phyloP scores from a whole-genome alignment of 2,113 vertebrate species.

The Nothocercus nigrocapillus region DNA sequence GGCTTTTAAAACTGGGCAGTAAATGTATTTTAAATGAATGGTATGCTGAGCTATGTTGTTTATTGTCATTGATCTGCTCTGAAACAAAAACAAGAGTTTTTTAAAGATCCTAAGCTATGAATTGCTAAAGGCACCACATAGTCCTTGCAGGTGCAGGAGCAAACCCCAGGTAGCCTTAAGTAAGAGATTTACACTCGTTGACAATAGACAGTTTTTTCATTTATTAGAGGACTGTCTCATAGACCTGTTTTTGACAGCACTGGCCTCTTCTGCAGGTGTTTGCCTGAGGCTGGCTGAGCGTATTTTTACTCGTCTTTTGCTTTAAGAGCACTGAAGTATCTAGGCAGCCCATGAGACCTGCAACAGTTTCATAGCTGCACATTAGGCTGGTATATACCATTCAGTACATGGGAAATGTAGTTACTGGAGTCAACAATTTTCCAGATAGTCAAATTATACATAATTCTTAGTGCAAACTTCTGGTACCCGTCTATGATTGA shows the following conservation, averaged over 20 bases:
- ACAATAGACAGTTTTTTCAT: neutral
- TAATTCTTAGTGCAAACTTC: neutral
- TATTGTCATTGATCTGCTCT: neutral
- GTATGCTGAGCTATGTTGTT: neutral
- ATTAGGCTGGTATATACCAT: neutral
- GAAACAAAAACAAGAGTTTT: neutral
- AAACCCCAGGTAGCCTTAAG: neutral
- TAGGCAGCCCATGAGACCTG: neutral
- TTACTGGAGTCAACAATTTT: neutral
- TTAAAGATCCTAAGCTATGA: neutral
- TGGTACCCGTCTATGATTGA: neutral
- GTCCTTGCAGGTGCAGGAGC: conserved; percentile 30
- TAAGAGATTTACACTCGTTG: conserved; percentile 6
- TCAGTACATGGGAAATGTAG: neutral
- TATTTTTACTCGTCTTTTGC: neutral
- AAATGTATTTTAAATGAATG: neutral
- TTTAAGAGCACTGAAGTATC: neutral
- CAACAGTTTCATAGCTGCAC: neutral
- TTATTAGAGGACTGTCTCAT: neutral
- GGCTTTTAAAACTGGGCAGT: neutral
- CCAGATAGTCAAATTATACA: neutral
- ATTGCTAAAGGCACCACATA: neutral
- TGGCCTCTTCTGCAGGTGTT: conserved; percentile 38
- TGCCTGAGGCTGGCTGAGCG: conserved; percentile 24
- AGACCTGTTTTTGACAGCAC: conserved; percentile 18